Evolutionary conservation across 2,113 vertebrate species (phyloP).

Genomic region (Ochotona princeps): DNA sequence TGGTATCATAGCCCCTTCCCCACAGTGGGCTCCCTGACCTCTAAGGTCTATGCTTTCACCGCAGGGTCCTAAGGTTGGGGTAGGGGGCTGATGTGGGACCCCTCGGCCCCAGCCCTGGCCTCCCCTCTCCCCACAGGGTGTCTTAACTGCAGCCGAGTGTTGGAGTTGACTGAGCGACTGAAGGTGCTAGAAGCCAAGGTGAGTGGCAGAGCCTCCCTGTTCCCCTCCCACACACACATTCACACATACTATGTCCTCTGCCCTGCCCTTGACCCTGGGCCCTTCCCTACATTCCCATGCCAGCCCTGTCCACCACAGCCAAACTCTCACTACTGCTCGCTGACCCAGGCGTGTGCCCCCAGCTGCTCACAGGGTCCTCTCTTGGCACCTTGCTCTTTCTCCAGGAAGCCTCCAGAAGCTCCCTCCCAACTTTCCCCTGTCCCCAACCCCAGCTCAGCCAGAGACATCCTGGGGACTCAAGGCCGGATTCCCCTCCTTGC

Average conservation of each 20-base stretch:
- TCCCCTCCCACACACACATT: no score
- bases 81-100: background rate
- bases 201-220: conserved; percentile 10
- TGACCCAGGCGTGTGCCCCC: no score
- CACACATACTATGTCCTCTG: background rate
- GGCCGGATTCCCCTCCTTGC: background rate
- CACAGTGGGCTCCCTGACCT: background rate
- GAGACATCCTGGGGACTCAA: background rate
- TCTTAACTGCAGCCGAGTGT: conserved; percentile 93
- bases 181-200: conserved; percentile 93
- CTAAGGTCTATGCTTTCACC: background rate
- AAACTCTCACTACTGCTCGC: background rate
- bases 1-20: background rate
- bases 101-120: background rate
- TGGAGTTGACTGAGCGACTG: conserved; percentile 89
- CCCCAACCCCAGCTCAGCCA: background rate
- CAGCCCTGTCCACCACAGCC: background rate
- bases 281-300: accelerated
- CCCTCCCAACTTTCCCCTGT: background rate
- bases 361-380: background rate
- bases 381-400: background rate
- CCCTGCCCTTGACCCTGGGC: no score
- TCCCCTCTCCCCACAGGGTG: conserved; percentile 85
- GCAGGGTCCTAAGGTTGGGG: no score
- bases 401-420: background rate